Evolutionary conservation across 2,797 vertebrate genomes (phyloP).

Genomic region (Gouania willdenowi): DNA sequence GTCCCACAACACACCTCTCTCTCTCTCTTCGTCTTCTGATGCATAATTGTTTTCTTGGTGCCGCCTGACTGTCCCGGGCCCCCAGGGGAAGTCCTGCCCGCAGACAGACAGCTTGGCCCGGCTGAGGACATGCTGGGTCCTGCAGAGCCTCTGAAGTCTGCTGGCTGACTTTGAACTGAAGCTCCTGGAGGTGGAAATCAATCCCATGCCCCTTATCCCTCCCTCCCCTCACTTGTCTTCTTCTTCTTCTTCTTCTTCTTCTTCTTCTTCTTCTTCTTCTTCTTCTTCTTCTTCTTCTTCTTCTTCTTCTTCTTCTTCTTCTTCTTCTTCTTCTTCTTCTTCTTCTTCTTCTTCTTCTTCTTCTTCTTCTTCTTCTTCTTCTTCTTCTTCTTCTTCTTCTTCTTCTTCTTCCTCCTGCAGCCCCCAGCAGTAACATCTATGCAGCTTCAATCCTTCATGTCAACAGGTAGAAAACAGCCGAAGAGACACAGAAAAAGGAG

Average conservation of each 20-base stretch:
- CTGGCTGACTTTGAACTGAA: conserved; percentile 72
- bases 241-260: conserved; percentile 13
- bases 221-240: too few species aligned
- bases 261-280: conserved; percentile 7
- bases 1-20: conserved; percentile 44
- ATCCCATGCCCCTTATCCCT: too few species aligned
- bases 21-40: too few species aligned
- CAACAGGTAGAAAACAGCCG: conserved; percentile 60
- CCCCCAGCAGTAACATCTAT: conserved; percentile 40
- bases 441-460: conserved; percentile 61
- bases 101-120: conserved; percentile 68
- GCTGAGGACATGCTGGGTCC: conserved; percentile 73
- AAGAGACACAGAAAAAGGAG: conserved; percentile 46
- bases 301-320: conserved; percentile 13
- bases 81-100: conserved; percentile 74
- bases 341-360: conserved; percentile 27
- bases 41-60: conserved; percentile 73
- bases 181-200: conserved; percentile 74
- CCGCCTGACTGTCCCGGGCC: conserved; percentile 68
- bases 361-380: conserved; percentile 27
- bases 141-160: conserved; percentile 75
- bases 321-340: conserved; percentile 11
- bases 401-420: conserved; percentile 29
- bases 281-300: conserved; percentile 35
- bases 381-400: conserved; percentile 10